These are phyloP conservation scores for Corbicula japonica DNA, from an alignment of 2,888 invertebrate genomes.

Conservation along the genomic window DNA sequence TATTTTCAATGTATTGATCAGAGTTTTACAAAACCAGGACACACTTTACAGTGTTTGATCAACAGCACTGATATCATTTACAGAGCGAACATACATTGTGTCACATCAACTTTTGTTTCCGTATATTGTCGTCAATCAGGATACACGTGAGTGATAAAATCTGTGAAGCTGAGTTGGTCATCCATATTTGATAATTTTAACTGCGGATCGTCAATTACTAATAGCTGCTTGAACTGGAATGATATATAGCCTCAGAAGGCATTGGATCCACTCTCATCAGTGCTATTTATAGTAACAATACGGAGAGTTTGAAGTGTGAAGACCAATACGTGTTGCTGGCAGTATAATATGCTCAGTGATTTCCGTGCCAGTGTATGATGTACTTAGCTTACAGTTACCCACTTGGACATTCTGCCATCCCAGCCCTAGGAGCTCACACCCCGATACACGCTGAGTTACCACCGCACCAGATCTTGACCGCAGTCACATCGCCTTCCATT, in stretches of 20 bases:
- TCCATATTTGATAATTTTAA: no score
- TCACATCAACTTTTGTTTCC: slow-evolving; percentile 35
- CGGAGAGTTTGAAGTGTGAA: slow-evolving; percentile 30
- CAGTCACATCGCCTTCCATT: slow-evolving; percentile 60
- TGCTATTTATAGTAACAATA: slow-evolving; percentile 41
- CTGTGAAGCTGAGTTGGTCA: no score
- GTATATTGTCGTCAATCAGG: slow-evolving; percentile 4
- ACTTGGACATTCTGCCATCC: slow-evolving; percentile 53
- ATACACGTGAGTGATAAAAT: no score
- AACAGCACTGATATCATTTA: slow-evolving; percentile 39
- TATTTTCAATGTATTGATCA: slow-evolving; percentile 61
- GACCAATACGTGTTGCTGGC: slow-evolving; percentile 35
- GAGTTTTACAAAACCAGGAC: slow-evolving; percentile 44
- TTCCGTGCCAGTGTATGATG: slow-evolving; percentile 49
- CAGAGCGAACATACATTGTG: slow-evolving; percentile 29
- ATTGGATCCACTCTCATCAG: slow-evolving; percentile 23
- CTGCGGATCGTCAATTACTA: no score
- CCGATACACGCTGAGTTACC: slow-evolving; percentile 41
- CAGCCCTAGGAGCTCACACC: slow-evolving; percentile 58
- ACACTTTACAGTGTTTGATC: slow-evolving; percentile 49
- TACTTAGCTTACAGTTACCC: slow-evolving; percentile 65
- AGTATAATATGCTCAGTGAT: slow-evolving; percentile 54
- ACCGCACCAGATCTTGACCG: slow-evolving; percentile 49
- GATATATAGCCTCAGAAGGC: slow-evolving; percentile 1
- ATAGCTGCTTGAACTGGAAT: no score